Evolutionary conservation across 1,140 invertebrate genomes (phyloP).

Genomic region (Sycophila sp.): DNA sequence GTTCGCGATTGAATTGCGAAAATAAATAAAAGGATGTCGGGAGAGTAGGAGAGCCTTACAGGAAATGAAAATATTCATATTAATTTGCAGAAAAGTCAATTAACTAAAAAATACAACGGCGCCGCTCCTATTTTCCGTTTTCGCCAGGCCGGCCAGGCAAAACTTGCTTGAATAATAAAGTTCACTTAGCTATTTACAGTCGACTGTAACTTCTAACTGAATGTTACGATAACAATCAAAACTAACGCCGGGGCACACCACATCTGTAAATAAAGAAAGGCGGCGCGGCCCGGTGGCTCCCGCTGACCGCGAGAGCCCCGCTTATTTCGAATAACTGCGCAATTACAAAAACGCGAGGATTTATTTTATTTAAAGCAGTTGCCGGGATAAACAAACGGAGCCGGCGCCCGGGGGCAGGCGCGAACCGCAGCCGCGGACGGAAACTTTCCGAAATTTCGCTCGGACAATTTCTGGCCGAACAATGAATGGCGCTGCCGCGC

Average conservation of each 20-base stretch:
- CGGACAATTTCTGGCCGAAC: neutral
- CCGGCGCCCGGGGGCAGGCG: too few relatives aligned
- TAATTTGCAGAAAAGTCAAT: too few relatives aligned
- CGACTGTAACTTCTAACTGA: constrained; percentile 7
- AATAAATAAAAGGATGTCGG: too few relatives aligned
- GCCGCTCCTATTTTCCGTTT: too few relatives aligned
- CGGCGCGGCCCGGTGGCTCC: too few relatives aligned
- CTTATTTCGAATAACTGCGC: constrained; percentile 2
- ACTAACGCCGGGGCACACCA: neutral
- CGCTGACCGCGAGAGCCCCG: neutral
- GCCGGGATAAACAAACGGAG: neutral
- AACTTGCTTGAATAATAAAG: neutral
- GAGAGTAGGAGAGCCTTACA: too few relatives aligned
- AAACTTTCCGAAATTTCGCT: neutral
- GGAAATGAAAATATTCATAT: too few relatives aligned
- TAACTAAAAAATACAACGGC: too few relatives aligned
- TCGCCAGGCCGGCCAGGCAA: neutral
- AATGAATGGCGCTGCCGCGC: neutral
- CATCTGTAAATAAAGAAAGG: constrained; percentile 4
- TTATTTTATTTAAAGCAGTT: neutral
- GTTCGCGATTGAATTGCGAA: too few relatives aligned
- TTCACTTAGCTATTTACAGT: neutral
- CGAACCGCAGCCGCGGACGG: neutral
- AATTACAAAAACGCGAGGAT: constrained; percentile 3
- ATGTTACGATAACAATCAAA: constrained; percentile 18